Evolutionary conservation across 2,797 vertebrate genomes (phyloP).

Genomic region (Pelochelys cantorii): DNA sequence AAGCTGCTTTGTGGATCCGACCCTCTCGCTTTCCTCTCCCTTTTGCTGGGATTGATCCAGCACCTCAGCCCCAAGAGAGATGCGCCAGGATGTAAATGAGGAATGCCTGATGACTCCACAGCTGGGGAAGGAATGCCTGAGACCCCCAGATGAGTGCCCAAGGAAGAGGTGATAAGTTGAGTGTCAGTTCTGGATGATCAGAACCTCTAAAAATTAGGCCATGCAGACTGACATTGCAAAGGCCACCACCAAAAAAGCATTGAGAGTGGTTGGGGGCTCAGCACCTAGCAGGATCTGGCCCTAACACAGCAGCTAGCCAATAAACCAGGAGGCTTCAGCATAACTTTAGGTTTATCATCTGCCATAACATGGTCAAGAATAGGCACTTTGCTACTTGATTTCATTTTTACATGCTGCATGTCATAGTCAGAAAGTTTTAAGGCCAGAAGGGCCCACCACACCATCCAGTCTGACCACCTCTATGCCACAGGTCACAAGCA

Average conservation of each 20-base stretch:
- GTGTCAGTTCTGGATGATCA: fast-evolving
- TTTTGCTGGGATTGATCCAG: fast-evolving
- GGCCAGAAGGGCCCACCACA: background rate
- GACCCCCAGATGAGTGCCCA: background rate
- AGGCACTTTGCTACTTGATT: background rate
- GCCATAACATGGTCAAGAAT: no score
- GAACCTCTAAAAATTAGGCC: background rate
- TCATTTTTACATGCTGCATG: background rate
- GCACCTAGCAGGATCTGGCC: background rate
- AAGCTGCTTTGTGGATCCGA: background rate
- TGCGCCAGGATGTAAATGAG: fast-evolving
- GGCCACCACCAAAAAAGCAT: background rate
- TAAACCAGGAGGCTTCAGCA: background rate
- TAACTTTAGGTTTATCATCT: fast-evolving
- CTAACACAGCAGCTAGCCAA: background rate
- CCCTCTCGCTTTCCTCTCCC: background rate
- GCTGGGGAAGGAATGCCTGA: background rate
- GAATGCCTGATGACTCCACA: background rate
- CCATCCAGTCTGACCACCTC: background rate
- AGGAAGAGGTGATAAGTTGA: background rate
- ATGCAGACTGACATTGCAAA: background rate
- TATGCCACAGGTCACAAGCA: background rate
- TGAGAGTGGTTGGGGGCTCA: background rate
- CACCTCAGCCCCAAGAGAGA: background rate
- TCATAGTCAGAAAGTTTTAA: background rate